A percentile compares a stretch with the other conserved stretches of the same genome.
phyloP scores from a whole-genome alignment of 2,888 invertebrate species.

The Troides oblongomaculatus region DNA sequence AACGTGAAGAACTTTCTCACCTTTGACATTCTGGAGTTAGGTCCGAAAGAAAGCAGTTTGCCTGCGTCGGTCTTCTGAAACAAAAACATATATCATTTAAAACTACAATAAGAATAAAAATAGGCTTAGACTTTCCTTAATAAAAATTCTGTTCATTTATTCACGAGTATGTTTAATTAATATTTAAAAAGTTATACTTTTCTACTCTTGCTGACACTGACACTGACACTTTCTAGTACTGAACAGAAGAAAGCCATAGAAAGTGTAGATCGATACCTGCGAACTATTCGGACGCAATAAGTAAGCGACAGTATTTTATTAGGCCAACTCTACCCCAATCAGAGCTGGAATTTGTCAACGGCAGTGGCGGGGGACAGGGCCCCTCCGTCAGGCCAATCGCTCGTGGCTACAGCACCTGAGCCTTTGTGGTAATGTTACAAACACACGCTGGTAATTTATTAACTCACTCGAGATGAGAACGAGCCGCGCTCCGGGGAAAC shows the following conservation, averaged over 20 bases:
- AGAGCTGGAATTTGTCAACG: conserved; percentile 41
- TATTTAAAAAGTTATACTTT: no score
- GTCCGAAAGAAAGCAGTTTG: conserved; percentile 30
- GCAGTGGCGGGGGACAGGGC: conserved; percentile 27
- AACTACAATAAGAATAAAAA: no score
- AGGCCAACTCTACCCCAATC: conserved; percentile 36
- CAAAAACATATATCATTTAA: conserved; percentile 32
- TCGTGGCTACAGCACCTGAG: conserved; percentile 60
- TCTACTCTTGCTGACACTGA: no score
- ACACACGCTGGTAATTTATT: conserved; percentile 57
- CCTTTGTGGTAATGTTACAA: conserved; percentile 37
- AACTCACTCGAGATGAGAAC: conserved; percentile 40
- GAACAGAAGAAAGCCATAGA: no score
- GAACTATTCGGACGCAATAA: conserved; percentile 21
- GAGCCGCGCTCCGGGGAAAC: conserved; percentile 38
- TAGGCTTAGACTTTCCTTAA: no score
- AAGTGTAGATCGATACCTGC: no score
- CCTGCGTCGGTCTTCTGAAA: conserved; percentile 39
- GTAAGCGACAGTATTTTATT: conserved; percentile 31
- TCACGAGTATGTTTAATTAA: no score
- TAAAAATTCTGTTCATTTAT: no score
- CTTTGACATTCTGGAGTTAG: conserved; percentile 37
- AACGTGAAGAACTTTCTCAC: conserved; percentile 33
- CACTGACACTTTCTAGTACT: no score
- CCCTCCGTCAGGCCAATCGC: conserved; percentile 57